These are phyloP conservation scores for Smittia sp. DNA, from an alignment of 2,888 invertebrate species.

Conservation along the genomic window DNA sequence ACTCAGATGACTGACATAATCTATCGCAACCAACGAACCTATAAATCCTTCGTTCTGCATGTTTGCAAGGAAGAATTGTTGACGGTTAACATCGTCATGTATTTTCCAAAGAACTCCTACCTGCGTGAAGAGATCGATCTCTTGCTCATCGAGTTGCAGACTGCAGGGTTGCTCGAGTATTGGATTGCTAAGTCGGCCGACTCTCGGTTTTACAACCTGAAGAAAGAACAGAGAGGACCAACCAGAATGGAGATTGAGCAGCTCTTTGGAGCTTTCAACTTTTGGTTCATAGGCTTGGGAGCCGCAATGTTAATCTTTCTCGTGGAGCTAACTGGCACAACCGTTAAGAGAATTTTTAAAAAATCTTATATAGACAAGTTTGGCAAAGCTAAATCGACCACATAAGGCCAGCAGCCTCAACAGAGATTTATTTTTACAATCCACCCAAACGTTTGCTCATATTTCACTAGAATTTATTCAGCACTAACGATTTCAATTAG, in stretches of 20 bases:
- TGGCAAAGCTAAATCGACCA: too few relatives aligned
- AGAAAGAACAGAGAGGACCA: background rate
- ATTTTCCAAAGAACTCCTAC: constrained; percentile 9
- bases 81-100: background rate
- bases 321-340: too few relatives aligned
- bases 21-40: background rate
- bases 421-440: too few relatives aligned
- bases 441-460: too few relatives aligned
- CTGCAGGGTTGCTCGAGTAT: background rate
- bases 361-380: too few relatives aligned
- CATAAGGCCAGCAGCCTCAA: too few relatives aligned
- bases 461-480: too few relatives aligned
- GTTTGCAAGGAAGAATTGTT: background rate
- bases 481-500: too few relatives aligned
- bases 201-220: background rate
- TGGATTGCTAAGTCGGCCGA: background rate
- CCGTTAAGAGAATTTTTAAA: too few relatives aligned
- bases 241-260: background rate
- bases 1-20: background rate
- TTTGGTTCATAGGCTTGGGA: background rate
- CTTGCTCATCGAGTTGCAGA: background rate
- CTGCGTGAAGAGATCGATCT: background rate
- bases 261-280: constrained; percentile 5
- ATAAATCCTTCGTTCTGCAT: background rate
- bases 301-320: background rate